These are phyloP conservation scores for Bufotes viridis DNA, from an alignment of 2,797 vertebrate species.

Conservation along the genomic window DNA sequence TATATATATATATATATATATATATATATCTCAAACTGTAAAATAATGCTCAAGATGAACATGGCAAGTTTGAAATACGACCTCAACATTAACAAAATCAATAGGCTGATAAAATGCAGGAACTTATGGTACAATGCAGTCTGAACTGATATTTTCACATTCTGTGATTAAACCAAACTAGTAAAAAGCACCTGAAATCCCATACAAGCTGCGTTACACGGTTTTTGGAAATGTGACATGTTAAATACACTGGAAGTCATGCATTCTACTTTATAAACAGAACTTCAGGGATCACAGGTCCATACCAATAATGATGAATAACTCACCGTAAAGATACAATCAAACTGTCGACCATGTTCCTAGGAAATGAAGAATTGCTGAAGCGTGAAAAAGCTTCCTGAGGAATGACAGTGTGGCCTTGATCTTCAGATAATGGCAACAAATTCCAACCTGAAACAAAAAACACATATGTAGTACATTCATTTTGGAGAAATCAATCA, in stretches of 20 bases:
- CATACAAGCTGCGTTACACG: background rate
- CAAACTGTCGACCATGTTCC: constrained; percentile 73
- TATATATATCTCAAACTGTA: no score
- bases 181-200: background rate
- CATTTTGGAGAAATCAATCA: constrained; percentile 14
- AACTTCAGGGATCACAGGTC: background rate
- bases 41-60: no score
- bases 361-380: constrained; percentile 59
- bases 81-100: no score
- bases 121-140: no score
- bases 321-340: constrained; percentile 74
- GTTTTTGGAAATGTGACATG: background rate
- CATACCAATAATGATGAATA: constrained; percentile 7
- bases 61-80: no score
- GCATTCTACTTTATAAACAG: background rate
- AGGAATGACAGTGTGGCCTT: constrained; percentile 41
- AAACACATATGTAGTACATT: constrained; percentile 23
- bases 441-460: constrained; percentile 63
- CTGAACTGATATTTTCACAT: background rate
- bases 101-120: no score
- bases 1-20: no score
- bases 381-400: constrained; percentile 64
- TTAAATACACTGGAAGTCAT: background rate
- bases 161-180: background rate
- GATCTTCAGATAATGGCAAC: constrained; percentile 23